Evolutionary conservation across 1,140 invertebrate genomes (phyloP).

Genomic region (Bradynema listronoti): DNA sequence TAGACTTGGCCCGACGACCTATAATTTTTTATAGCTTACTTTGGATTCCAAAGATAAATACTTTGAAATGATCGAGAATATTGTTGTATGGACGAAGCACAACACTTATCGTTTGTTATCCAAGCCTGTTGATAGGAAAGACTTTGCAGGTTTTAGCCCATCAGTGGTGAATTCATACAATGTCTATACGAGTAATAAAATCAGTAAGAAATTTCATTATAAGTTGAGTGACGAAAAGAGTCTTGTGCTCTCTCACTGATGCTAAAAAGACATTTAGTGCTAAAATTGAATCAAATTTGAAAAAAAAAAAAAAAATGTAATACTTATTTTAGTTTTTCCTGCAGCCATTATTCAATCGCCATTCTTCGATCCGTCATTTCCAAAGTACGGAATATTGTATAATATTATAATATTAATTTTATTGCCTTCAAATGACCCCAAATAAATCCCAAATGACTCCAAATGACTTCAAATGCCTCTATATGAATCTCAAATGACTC

Average conservation of each 20-base stretch:
- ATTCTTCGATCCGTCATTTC: conserved; percentile 44
- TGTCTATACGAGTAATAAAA: conserved; percentile 41
- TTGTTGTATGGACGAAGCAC: conserved; percentile 37
- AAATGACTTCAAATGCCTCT: too few species aligned
- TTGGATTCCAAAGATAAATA: conserved; percentile 19
- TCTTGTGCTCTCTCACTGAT: too few species aligned
- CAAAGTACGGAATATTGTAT: too few species aligned
- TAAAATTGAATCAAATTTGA: too few species aligned
- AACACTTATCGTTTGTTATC: conserved; percentile 37
- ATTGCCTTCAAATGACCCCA: too few species aligned
- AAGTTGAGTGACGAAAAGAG: conserved; percentile 9
- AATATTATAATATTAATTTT: too few species aligned
- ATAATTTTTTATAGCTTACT: too few species aligned
- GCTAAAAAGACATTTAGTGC: too few species aligned
- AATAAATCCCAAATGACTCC: too few species aligned
- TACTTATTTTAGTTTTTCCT: conserved; percentile 47
- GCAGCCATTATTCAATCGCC: conserved; percentile 50
- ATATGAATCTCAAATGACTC: too few species aligned
- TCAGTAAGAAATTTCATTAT: conserved; percentile 31
- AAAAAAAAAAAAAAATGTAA: too few species aligned
- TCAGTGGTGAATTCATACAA: conserved; percentile 45
- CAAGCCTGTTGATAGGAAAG: conserved; percentile 35
- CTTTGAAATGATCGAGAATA: conserved; percentile 26
- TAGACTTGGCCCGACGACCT: too few species aligned
- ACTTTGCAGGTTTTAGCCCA: conserved; percentile 35